Conservation (phyloP, 1,140 invertebrate species). For the Bilobella aurantiaca region DNA sequence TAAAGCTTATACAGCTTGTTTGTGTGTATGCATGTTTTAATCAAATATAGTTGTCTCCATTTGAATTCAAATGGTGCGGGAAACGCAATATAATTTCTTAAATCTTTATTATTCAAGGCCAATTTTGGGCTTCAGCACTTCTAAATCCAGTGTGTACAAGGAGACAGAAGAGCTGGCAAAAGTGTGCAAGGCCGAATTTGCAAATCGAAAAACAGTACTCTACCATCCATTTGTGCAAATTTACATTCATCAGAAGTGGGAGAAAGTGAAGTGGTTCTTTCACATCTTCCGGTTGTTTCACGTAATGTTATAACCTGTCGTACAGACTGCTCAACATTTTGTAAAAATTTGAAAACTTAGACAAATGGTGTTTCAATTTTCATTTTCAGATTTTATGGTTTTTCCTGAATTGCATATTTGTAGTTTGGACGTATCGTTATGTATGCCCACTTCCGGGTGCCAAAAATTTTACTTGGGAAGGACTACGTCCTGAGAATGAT, state of each 20-base stretch:
- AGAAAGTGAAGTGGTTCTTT: slow-evolving; percentile 8
- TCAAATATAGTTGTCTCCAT: too few species aligned
- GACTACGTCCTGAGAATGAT: background rate
- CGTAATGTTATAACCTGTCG: background rate
- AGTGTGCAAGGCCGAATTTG: slow-evolving; percentile 1
- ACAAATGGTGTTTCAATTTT: too few species aligned
- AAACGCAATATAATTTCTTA: too few species aligned
- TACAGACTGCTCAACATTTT: background rate
- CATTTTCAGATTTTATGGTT: slow-evolving; percentile 10
- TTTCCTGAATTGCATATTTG: background rate
- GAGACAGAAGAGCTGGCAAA: slow-evolving; percentile 10
- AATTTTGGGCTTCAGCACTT: slow-evolving; percentile 4
- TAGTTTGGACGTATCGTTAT: background rate
- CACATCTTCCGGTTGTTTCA: background rate
- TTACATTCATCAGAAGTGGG: slow-evolving; percentile 5
- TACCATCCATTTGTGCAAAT: slow-evolving; percentile 7
- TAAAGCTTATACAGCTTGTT: too few species aligned
- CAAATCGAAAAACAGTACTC: background rate
- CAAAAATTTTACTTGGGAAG: slow-evolving; percentile 3
- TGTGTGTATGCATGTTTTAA: too few species aligned
- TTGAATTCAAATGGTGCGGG: too few species aligned
- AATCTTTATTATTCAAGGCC: too few species aligned
- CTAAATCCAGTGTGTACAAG: slow-evolving; percentile 1
- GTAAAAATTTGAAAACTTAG: background rate
- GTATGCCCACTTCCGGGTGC: background rate